These are phyloP conservation scores for Myotis brandtii DNA, from an alignment of 2,113 vertebrate genomes.

Conservation along the genomic window DNA sequence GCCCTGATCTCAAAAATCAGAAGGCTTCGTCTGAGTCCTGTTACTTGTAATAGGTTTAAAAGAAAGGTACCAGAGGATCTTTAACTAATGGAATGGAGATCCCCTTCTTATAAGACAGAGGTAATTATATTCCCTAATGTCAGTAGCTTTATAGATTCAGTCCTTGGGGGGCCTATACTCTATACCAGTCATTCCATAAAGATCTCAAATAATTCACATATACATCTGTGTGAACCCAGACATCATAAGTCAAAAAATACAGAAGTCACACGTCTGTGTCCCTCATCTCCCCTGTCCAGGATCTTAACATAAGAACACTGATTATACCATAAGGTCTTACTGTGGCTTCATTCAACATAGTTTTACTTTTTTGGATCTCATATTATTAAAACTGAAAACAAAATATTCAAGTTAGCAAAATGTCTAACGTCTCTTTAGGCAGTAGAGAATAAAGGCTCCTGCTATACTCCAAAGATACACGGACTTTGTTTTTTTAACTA, in stretches of 20 bases:
- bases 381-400: slow-evolving; percentile 81
- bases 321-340: slow-evolving; percentile 42
- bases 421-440: slow-evolving; percentile 68
- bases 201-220: slow-evolving; percentile 62
- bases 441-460: slow-evolving; percentile 80
- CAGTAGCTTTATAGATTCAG: slow-evolving; percentile 79
- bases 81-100: slow-evolving; percentile 76
- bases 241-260: slow-evolving; percentile 73
- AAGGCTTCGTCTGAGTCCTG: slow-evolving; percentile 39
- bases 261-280: neutral
- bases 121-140: slow-evolving; percentile 79
- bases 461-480: slow-evolving; percentile 76
- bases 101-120: slow-evolving; percentile 67
- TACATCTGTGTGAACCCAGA: slow-evolving; percentile 62
- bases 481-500: slow-evolving; percentile 75
- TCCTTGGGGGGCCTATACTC: slow-evolving; percentile 77
- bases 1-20: slow-evolving; percentile 67
- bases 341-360: slow-evolving; percentile 69
- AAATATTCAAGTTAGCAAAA: slow-evolving; percentile 85
- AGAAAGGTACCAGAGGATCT: slow-evolving; percentile 72
- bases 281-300: neutral
- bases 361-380: slow-evolving; percentile 77
- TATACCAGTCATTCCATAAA: slow-evolving; percentile 31
- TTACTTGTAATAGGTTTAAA: slow-evolving; percentile 47
- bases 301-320: slow-evolving; percentile 59